Base-by-base conservation (phyloP, 1,140 invertebrate genomes). In the Stegodyphus dumicola region DNA sequence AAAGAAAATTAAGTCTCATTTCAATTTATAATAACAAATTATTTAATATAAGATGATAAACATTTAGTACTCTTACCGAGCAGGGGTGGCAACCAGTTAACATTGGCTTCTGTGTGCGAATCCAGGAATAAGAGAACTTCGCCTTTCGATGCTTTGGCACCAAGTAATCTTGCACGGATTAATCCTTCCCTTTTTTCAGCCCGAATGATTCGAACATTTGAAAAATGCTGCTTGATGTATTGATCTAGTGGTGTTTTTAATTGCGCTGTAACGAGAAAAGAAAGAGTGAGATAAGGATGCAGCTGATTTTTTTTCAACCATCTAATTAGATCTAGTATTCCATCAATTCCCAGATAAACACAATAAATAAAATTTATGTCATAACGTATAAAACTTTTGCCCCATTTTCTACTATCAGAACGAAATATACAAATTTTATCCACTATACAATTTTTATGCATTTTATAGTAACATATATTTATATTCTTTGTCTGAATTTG, bases 41-140 rank as follows among this genome's bases (percentile, higher is more conserved):
- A 15, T 60, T 15, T 60, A 11, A 60, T 9, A 60, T 60, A 11
- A 60, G 9, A 11, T 60, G 9, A 60, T 5, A 11, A 60, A 11
- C 56, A 60, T 60, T 60, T 15, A 60, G 15, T 11, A 60, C 6
- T 67, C 9, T 77, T 73, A 86, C 84, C 92, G 13, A 99, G 89
- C 5, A 99, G 90, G 7, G 97, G 97, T 89, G 98, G 97, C 74
- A 99, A 90, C 97, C 97, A 99, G 10, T 97, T 97, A 92, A 97
- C 96, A 0, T 93, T 92, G 78, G 91, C 92, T 91, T 99, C 97
- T 92, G 97, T 98, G 91, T 99, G 97, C 10, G 97, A 97, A 91
- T 99, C 97, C 66, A 99, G 92, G 92, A 99, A 99, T 53, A 97
- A 98, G 87, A 99, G 95, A 9, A 98, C 96, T 90, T 97, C 94